A percentile compares a stretch with the other conserved stretches of the same genome.
These are phyloP conservation scores for Cherax quadricarinatus DNA, from an alignment of 1,140 invertebrate species.

Conservation along the genomic window DNA sequence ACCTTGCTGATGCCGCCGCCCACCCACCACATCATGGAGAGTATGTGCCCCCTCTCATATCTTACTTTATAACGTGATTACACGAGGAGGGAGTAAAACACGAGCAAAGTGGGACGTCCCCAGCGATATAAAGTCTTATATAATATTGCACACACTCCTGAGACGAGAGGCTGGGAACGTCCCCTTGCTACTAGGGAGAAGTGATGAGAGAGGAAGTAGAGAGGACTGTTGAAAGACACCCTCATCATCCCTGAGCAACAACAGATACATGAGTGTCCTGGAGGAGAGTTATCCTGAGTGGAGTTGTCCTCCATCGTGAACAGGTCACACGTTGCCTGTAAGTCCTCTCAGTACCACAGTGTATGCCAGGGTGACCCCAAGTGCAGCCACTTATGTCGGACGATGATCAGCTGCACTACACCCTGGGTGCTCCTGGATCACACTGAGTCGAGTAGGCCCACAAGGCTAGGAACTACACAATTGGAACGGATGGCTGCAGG, in stretches of 20 bases:
- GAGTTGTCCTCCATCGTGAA: neutral
- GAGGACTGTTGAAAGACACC: slow-evolving; percentile 35
- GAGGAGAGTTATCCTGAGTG: neutral
- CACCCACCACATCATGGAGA: neutral
- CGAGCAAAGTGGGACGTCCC: slow-evolving; percentile 5
- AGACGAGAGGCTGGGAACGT: slow-evolving; percentile 53
- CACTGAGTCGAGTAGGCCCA: neutral
- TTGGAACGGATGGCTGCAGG: neutral
- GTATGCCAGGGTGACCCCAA: neutral
- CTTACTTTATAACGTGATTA: neutral
- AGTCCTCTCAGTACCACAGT: neutral
- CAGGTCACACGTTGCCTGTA: neutral
- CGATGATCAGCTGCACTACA: neutral
- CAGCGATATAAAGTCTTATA: slow-evolving; percentile 65
- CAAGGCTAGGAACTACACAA: slow-evolving; percentile 53
- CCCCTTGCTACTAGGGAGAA: neutral
- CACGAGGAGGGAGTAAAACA: neutral
- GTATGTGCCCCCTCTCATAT: neutral
- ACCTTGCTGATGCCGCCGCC: neutral
- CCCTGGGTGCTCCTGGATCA: neutral
- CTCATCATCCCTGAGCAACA: slow-evolving; percentile 64
- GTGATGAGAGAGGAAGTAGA: neutral
- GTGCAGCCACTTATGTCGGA: neutral
- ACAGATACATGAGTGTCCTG: neutral
- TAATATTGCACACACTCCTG: slow-evolving; percentile 70